Base-by-base conservation (phyloP, 92 coral and sea anemone genomes). In the Palythoa grandis region DNA sequence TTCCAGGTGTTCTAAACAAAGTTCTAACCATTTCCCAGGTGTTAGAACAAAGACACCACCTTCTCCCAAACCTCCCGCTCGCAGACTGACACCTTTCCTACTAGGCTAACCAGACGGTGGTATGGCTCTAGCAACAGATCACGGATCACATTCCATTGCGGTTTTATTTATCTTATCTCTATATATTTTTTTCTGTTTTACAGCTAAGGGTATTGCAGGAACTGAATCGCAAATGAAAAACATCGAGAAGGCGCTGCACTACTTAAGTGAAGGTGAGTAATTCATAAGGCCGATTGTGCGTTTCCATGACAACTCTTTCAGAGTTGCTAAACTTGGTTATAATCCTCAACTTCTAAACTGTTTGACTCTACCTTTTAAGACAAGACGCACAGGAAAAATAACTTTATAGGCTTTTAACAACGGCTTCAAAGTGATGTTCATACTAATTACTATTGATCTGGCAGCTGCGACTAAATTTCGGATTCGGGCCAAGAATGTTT, bases 181-280 rank as follows among this genome's bases (percentile, higher is more conserved):
- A 56, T 2, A 54, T 11, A 17, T 61, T 19, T 63, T n/a, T 63
- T 63, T n/a, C 72, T 87, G 74, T 23, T 78, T 82, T 69, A 52
- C 76, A 94, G 98, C 98, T 11, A 91, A 89, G 40, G 91, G 86
- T 22, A 91, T 94, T 37, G 93, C 95, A 20, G 98, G 98, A 15
- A 94, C 98, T 15, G 88, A 91, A 69, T 93, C 91, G 82, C 98
- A 94, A 82, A 94, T 94, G 95, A 87, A 88, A 7, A 91, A 90
- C 80, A 92, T 94, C 66, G 90, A 94, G 78, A 87, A 86, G 63
- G 93, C 94, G 52, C 89, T 94, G 40, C 90, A 94, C 77, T 94
- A 92, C 87, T 89, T 94, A n/a, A 94, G 98, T 79, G 91, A 88
- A 52, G 98, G 98, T 94, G 40, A 82, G 98, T 14, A 29, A 4